Evolutionary conservation across 2,113 vertebrate species (phyloP), one percentile per base, ranked within the genome.

Genomic region (Carollia perspicillata): DNA sequence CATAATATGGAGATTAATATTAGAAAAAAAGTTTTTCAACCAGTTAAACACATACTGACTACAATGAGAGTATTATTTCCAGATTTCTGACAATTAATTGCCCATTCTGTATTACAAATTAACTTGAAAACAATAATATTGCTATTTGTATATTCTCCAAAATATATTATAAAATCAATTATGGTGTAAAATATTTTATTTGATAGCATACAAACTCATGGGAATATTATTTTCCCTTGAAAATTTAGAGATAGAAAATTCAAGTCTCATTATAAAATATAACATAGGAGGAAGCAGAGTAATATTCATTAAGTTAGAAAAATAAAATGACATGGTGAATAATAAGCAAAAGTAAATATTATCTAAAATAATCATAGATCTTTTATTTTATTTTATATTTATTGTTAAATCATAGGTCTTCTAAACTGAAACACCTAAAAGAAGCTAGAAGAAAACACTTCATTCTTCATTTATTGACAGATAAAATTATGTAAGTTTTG

Each of bases 131-230:
- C 51, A 93, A 86, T 92, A 84, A 89, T 83, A 81, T 18, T 30
- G 81, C 4, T 0, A 22, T 5, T n/a, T 66, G 4, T 2, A 89
- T 96, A 72, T 96, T 94, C 87, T 74, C 8, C 7, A 96, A 84
- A 94, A 92, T 77, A 11, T 78, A 79, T 4, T 87, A 35, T 17
- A 96, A 97, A 90, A 33, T 18, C 74, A 65, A 90, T 84, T 89
- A 35, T 58, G 42, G 74, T 30, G 33, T 6, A 97, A 95, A 8
- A 94, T 51, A 0, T 42, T 74, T 6, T 74, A 79, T 97, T 96
- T 80, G 37, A 93, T n/a, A 79, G 12, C 20, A 87, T 84, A 0
- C 0, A 78, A 97, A 96, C 92, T 93, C 90, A 35, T 83, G 33
- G 28, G 47, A 95, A 85, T 92, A 89, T 44, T 95, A 95, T 75